phyloP scores from a whole-genome alignment of 2,113 vertebrate species.

The Eulemur macaco region DNA sequence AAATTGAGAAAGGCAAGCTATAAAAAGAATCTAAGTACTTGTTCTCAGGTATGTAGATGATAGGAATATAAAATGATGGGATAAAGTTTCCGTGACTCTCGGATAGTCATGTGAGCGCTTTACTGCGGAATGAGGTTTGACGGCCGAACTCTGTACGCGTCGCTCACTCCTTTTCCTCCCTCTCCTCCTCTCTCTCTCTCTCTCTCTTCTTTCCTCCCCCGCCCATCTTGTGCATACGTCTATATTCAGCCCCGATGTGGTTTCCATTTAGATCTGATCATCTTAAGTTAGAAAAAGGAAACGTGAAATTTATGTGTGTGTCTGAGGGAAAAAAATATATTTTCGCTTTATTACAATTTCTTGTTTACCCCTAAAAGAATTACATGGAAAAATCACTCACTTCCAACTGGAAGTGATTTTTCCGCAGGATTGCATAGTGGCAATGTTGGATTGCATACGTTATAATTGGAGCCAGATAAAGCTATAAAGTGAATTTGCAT shows the following conservation, averaged over 20 bases:
- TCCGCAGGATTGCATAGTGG: neutral
- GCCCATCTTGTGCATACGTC: neutral
- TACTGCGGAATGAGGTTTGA: neutral
- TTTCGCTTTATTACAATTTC: neutral
- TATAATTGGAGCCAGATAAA: neutral
- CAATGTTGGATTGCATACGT: neutral
- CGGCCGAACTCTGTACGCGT: rapidly evolving
- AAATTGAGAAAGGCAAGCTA: neutral
- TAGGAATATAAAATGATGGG: neutral
- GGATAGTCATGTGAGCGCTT: neutral
- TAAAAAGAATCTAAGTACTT: neutral
- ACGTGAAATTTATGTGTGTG: neutral
- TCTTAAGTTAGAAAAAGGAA: neutral
- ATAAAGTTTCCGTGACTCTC: neutral
- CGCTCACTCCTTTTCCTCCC: neutral
- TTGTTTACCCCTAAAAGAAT: neutral
- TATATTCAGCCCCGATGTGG: neutral
- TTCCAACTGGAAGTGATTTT: neutral
- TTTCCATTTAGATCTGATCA: neutral
- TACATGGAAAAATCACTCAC: neutral
- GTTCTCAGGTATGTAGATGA: neutral
- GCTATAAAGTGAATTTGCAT: neutral
- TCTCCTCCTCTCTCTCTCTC: neutral
- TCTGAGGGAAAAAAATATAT: neutral
- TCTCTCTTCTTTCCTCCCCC: neutral